Base-by-base conservation (phyloP, 1,140 invertebrate species). In the Procambarus clarkii region DNA sequence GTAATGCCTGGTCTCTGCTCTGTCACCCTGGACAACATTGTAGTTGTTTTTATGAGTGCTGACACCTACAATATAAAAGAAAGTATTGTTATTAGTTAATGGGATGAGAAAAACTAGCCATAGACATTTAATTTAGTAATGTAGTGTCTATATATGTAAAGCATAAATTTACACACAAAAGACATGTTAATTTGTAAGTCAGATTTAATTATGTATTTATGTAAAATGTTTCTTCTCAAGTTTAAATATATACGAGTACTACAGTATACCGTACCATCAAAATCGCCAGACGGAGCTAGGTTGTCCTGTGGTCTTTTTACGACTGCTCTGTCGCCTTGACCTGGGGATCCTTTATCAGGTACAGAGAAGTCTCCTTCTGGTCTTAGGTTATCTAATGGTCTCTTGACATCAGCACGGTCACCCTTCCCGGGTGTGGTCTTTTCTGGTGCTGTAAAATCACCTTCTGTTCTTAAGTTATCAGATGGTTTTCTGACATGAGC, bases 221-320 rank as follows among this genome's bases (percentile, higher is more conserved):
- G 34, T 34, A 34, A 34, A 34, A 34, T 34, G 34, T 34, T 34
- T 34, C 34, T 34, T 34, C 34, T 34, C 34, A 34, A 34, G 34
- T 34, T 34, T 34, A 34, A 34, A 34, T 34, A 34, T 34, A 34
- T 34, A 58, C 54, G 2, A 58, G 54, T 58, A 58, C 54, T 34
- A 34, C 34, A 34, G 34, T 34, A 15, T 2, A 54, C 48, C 94
- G 93, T 87, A 93, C 92, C 88, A 92, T 86, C 58, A 93, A 95
- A 95, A 91, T 95, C 94, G n/a, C 95, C 96, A 92, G 86, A 81
- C 86, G 88, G 76, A 81, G 94, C 95, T 95, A 96, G 92, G 93
- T 96, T 96, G 92, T 96, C 96, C 60, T 94, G 94, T 76, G 94
- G 95, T 84, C 94, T 94, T 5, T 95, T 94, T 0, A 94, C 93